phyloP scores from a whole-genome alignment of 2,113 vertebrate genomes.

The Pseudorasbora parva region DNA sequence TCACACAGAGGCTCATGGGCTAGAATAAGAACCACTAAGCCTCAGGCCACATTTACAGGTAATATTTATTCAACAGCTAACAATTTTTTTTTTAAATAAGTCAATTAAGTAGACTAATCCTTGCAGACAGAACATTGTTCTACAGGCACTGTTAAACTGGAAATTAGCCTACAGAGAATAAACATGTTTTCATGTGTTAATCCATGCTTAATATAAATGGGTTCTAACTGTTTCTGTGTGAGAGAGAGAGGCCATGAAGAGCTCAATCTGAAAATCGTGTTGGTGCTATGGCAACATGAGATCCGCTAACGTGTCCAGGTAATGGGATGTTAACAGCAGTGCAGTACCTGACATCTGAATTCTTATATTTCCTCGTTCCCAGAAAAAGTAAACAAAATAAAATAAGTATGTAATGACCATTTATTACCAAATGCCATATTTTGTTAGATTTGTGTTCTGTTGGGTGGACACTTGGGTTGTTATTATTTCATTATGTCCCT shows the following conservation, averaged over 20 bases:
- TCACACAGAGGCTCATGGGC: background rate
- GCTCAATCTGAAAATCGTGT: conserved; percentile 7
- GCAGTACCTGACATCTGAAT: conserved; percentile 2
- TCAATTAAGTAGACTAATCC: background rate
- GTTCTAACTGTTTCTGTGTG: background rate
- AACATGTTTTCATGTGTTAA: background rate
- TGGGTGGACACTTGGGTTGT: too few relatives aligned
- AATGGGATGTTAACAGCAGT: conserved; percentile 21
- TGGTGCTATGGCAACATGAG: conserved; percentile 29
- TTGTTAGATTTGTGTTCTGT: too few relatives aligned
- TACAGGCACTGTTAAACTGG: background rate
- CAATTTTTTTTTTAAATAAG: background rate
- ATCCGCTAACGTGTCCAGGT: background rate
- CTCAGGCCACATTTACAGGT: background rate
- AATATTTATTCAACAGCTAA: background rate
- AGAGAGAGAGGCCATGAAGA: background rate
- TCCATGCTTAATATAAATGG: background rate
- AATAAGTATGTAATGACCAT: background rate
- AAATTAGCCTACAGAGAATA: background rate
- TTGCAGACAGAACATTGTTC: conserved; percentile 7
- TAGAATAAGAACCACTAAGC: background rate
- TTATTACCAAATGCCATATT: background rate
- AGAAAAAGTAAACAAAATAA: background rate
- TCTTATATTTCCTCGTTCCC: conserved; percentile 3
- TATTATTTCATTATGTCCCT: too few relatives aligned